These are phyloP conservation scores for Caenorhabditis drosophilae DNA, from an alignment of 2,888 invertebrate species.

Conservation along the genomic window DNA sequence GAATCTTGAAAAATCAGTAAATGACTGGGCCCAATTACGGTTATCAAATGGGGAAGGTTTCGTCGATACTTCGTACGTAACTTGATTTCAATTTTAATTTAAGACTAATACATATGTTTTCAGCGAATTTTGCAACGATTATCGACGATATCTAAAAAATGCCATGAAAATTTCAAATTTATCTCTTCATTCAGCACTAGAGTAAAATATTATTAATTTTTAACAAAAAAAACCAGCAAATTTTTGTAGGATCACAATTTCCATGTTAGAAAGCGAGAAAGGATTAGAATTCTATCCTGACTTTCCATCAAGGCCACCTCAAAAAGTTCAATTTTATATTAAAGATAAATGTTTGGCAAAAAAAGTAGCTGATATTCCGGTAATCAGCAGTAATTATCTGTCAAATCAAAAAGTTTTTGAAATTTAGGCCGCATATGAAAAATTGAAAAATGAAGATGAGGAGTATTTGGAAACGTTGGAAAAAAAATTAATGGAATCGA, in stretches of 20 bases:
- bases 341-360: constrained; percentile 5
- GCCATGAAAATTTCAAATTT: constrained; percentile 4
- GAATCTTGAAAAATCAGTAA: constrained; percentile 12
- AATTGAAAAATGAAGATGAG: no score
- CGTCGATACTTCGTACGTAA: constrained; percentile 12
- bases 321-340: constrained; percentile 6
- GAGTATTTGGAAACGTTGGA: no score
- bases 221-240: not conserved
- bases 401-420: not conserved
- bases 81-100: not conserved
- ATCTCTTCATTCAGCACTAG: not conserved
- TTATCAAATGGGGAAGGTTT: constrained; percentile 1
- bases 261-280: constrained; percentile 7
- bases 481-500: not conserved
- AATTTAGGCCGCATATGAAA: not conserved
- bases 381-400: not conserved
- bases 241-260: not conserved
- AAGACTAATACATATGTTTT: not conserved
- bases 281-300: constrained; percentile 6
- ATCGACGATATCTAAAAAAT: constrained; percentile 10
- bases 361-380: not conserved
- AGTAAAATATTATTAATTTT: not conserved
- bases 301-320: constrained; percentile 8
- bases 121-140: constrained; percentile 13
- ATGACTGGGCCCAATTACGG: constrained; percentile 10